These are phyloP conservation scores for Syngnathus typhle DNA, from an alignment of 2,113 vertebrate genomes.

Conservation along the genomic window DNA sequence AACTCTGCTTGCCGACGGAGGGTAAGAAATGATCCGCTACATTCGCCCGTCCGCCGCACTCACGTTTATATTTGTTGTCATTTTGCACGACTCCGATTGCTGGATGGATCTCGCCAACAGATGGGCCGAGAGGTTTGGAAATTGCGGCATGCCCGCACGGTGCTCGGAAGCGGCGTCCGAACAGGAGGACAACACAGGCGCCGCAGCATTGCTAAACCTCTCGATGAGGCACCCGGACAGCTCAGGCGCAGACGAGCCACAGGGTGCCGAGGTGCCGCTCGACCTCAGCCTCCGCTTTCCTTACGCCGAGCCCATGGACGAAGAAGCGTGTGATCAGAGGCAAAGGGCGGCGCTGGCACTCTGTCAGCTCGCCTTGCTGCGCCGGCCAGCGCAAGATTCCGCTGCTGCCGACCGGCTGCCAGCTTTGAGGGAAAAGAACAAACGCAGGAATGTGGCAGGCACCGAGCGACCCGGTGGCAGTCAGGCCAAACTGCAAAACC, in stretches of 20 bases:
- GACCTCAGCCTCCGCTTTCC: constrained; percentile 84
- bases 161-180: constrained; percentile 23
- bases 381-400: neutral
- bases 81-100: neutral
- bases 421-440: neutral
- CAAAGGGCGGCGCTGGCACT: constrained; percentile 90
- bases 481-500: constrained; percentile 45
- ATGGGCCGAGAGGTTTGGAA: constrained; percentile 26
- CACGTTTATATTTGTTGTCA: neutral
- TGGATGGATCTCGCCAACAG: constrained; percentile 27
- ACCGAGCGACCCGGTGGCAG: constrained; percentile 71
- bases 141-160: constrained; percentile 7
- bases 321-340: constrained; percentile 82
- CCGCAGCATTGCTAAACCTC: constrained; percentile 83
- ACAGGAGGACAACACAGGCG: constrained; percentile 34
- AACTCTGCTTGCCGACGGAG: constrained; percentile 19
- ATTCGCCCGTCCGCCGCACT: no score
- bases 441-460: constrained; percentile 40
- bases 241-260: constrained; percentile 12
- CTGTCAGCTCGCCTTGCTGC: constrained; percentile 79
- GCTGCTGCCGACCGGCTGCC: no score
- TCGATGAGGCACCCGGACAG: constrained; percentile 72
- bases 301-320: constrained; percentile 34
- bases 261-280: constrained; percentile 75
- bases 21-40: constrained; percentile 27